A percentile compares a stretch with the other conserved stretches of the same genome.
phyloP scores from a whole-genome alignment of 2,888 invertebrate species.

The Campopleginae sp. region DNA sequence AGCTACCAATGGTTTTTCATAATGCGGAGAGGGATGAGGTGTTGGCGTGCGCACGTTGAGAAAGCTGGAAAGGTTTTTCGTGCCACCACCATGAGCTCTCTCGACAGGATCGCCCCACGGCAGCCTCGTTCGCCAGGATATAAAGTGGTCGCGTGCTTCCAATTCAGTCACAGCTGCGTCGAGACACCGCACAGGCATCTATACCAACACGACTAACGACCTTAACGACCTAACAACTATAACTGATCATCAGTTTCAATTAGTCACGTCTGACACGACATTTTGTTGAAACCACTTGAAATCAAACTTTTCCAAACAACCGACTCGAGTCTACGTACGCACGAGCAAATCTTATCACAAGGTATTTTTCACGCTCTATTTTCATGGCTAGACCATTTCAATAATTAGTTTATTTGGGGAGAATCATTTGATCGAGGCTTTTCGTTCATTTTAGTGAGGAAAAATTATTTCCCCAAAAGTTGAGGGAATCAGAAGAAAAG shows the following conservation, averaged over 20 bases:
- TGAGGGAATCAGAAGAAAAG: too few relatives aligned
- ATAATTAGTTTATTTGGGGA: not conserved
- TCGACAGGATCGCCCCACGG: slow-evolving; percentile 66
- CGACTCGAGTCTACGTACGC: not conserved
- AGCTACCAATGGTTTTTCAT: slow-evolving; percentile 33
- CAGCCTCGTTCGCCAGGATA: slow-evolving; percentile 74
- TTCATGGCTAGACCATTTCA: not conserved
- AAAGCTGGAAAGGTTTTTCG: slow-evolving; percentile 56
- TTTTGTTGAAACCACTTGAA: not conserved
- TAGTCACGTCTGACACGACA: slow-evolving; percentile 5
- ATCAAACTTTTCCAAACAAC: slow-evolving; percentile 14
- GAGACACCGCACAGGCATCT: slow-evolving; percentile 66
- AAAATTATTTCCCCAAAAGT: not conserved
- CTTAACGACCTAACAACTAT: not conserved
- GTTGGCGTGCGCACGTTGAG: slow-evolving; percentile 56
- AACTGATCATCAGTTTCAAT: not conserved
- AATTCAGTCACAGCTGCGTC: slow-evolving; percentile 80
- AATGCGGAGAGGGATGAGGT: slow-evolving; percentile 31
- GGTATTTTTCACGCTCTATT: not conserved
- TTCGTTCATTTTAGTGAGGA: not conserved
- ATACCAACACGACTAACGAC: slow-evolving; percentile 14
- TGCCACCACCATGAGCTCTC: slow-evolving; percentile 62
- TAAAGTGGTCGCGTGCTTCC: slow-evolving; percentile 82
- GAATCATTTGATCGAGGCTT: not conserved
- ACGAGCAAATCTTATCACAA: not conserved